Percentiles rank a stretch among this genome's conserved stretches.
Evolutionary conservation across 2,113 vertebrate genomes (phyloP).

Genomic region (Gallinago paraguaiae): DNA sequence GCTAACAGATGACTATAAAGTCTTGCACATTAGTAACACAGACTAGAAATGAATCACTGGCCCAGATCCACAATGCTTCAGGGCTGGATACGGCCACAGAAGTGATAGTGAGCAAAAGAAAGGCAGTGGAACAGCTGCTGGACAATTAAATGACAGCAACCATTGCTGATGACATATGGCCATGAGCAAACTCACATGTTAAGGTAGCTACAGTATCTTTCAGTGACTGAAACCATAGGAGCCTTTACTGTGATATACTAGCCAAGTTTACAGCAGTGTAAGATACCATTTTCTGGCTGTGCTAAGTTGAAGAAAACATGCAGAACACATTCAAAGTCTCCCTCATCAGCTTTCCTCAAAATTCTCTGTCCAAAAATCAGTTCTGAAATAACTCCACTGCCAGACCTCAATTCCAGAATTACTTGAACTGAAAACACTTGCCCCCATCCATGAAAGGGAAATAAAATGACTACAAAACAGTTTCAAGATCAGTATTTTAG

Average conservation of each 20-base stretch:
- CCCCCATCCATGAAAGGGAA: not conserved
- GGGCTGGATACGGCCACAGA: not conserved
- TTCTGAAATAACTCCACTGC: slow-evolving; percentile 16
- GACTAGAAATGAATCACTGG: not conserved
- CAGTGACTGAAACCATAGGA: not conserved
- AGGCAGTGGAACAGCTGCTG: not conserved
- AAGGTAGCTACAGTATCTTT: not conserved
- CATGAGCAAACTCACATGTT: not conserved
- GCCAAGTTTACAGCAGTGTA: not conserved
- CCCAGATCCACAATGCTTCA: not conserved
- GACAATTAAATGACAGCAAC: not conserved
- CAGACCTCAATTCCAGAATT: not conserved
- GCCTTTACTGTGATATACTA: not conserved
- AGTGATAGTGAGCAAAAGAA: not conserved
- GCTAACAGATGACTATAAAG: not conserved
- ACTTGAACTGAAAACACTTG: not conserved
- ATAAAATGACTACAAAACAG: not conserved
- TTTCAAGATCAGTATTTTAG: not conserved
- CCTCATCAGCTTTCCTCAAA: not conserved
- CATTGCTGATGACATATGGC: not conserved
- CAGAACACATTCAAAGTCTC: not conserved
- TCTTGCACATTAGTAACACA: not conserved
- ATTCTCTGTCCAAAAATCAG: slow-evolving; percentile 35
- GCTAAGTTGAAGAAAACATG: not conserved
- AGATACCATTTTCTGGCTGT: not conserved